Conservation (phyloP, 2,888 invertebrate species). For the Pseudococcus viburni region DNA sequence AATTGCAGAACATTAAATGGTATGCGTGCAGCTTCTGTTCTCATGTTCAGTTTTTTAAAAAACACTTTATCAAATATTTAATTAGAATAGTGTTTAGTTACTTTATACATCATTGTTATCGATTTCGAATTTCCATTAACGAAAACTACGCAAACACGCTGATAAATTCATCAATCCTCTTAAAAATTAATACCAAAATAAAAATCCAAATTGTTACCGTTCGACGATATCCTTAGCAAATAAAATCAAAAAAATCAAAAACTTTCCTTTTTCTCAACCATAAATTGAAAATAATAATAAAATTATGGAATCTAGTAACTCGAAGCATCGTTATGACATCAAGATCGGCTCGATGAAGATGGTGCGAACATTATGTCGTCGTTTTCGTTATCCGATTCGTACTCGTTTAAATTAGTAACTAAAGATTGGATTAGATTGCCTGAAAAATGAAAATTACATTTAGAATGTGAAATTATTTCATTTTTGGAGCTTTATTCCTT, state of each 20-base stretch:
- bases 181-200: slow-evolving; percentile 30
- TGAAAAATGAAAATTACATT: slow-evolving; percentile 65
- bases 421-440: slow-evolving; percentile 69
- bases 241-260: slow-evolving; percentile 2
- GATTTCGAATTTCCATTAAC: background rate
- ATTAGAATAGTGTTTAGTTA: slow-evolving; percentile 15
- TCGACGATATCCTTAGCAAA: background rate
- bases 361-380: slow-evolving; percentile 61
- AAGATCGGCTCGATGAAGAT: slow-evolving; percentile 53
- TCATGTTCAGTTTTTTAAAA: background rate
- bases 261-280: background rate
- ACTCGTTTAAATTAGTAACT: slow-evolving; percentile 67
- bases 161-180: background rate
- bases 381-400: slow-evolving; percentile 63
- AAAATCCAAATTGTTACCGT: slow-evolving; percentile 6
- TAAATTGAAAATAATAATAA: slow-evolving; percentile 27
- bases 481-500: background rate
- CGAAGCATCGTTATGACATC: background rate
- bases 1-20: background rate
- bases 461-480: background rate
- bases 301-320: slow-evolving; percentile 43
- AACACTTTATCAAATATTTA: background rate
- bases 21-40: background rate
- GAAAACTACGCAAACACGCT: background rate
- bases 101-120: background rate